Evolutionary conservation across 1,140 invertebrate genomes (phyloP).

Genomic region (Drosophila punjabiensis): DNA sequence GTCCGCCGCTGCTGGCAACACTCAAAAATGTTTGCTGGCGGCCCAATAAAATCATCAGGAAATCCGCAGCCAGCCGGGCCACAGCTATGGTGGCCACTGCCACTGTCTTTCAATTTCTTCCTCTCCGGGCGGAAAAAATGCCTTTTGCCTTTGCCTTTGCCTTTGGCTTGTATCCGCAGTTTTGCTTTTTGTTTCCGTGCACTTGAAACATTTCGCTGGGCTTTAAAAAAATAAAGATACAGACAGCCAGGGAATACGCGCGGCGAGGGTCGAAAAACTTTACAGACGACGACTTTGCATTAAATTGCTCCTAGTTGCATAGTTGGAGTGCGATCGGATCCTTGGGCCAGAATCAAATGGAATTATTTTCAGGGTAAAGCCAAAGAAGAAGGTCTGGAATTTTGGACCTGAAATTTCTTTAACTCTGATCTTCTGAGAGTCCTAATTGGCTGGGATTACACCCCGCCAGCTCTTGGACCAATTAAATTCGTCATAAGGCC

Average conservation of each 20-base stretch:
- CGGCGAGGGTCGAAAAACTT: slow-evolving; percentile 51
- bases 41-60: slow-evolving; percentile 83
- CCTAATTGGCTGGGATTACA: slow-evolving; percentile 54
- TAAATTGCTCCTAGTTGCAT: slow-evolving; percentile 59
- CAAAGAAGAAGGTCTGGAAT: neutral
- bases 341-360: slow-evolving; percentile 49
- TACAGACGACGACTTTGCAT: slow-evolving; percentile 68
- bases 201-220: slow-evolving; percentile 64
- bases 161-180: slow-evolving; percentile 32
- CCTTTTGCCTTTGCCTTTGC: slow-evolving; percentile 51
- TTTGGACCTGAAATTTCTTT: neutral
- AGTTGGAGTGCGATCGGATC: slow-evolving; percentile 32
- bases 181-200: slow-evolving; percentile 47
- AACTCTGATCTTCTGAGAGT: slow-evolving; percentile 24
- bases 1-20: slow-evolving; percentile 76
- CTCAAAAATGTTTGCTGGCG: slow-evolving; percentile 81
- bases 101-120: slow-evolving; percentile 71
- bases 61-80: slow-evolving; percentile 66
- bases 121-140: slow-evolving; percentile 49
- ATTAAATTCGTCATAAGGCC: slow-evolving; percentile 41
- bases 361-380: slow-evolving; percentile 46
- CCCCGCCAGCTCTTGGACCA: slow-evolving; percentile 9
- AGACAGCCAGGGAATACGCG: slow-evolving; percentile 7
- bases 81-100: slow-evolving; percentile 28
- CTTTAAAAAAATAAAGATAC: slow-evolving; percentile 65